Evolutionary conservation across 2,113 vertebrate genomes (phyloP).

Genomic region (Ivindomyrus marchei): DNA sequence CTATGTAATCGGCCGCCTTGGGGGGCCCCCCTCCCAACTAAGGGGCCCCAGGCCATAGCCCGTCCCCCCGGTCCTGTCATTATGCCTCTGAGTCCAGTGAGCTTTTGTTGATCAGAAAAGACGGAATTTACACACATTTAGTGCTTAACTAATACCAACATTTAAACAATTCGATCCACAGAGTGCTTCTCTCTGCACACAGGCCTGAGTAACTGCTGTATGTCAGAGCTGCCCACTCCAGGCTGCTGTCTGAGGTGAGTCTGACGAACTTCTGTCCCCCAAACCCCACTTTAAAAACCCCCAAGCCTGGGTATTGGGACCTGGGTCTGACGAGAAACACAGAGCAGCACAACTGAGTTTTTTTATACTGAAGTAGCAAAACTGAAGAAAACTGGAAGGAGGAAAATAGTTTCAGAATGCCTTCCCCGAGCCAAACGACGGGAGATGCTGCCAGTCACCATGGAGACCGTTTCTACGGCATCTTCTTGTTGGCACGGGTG

Average conservation of each 20-base stretch:
- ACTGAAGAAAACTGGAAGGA: conserved; percentile 3
- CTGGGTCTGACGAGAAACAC: neutral
- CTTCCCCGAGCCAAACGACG: neutral
- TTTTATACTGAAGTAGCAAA: neutral
- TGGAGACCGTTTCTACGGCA: conserved; percentile 12
- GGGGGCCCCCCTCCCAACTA: neutral
- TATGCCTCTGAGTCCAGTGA: neutral
- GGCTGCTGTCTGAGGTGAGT: neutral
- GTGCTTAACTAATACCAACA: neutral
- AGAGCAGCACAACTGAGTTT: neutral
- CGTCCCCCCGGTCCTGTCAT: neutral
- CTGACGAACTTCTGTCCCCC: neutral
- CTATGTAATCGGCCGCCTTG: neutral
- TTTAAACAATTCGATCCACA: neutral
- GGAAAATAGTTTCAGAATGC: conserved; percentile 6
- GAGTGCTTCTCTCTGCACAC: neutral
- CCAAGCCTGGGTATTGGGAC: neutral
- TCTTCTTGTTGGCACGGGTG: conserved; percentile 14
- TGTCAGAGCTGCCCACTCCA: neutral
- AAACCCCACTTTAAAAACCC: neutral
- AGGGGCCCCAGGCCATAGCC: no score
- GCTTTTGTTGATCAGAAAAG: neutral
- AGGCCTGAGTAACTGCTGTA: neutral
- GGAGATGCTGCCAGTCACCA: conserved; percentile 17
- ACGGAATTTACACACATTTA: neutral